These are phyloP conservation scores for Charina bottae DNA, from an alignment of 2,113 vertebrate species.

Conservation along the genomic window DNA sequence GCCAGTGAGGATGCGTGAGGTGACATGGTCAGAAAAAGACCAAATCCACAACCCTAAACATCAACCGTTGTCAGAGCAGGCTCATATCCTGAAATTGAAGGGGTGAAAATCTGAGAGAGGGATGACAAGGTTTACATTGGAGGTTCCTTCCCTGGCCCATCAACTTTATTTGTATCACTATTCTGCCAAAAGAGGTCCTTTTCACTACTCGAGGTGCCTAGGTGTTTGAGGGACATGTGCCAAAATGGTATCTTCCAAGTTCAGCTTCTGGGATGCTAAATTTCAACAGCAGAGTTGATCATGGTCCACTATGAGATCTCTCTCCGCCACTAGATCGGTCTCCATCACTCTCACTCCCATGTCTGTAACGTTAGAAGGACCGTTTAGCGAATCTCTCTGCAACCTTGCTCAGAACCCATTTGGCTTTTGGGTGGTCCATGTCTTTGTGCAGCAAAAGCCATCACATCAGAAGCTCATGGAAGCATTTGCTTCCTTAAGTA, in stretches of 20 bases:
- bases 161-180: neutral
- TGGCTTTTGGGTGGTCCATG: neutral
- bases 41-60: neutral
- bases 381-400: too few species aligned
- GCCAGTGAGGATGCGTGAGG: neutral
- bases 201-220: too few species aligned
- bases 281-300: too few species aligned
- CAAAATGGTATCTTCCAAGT: neutral
- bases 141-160: too few species aligned
- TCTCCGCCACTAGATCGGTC: too few species aligned
- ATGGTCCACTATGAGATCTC: too few species aligned
- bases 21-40: neutral
- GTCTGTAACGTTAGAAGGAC: too few species aligned
- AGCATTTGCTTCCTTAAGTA: neutral
- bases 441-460: neutral
- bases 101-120: neutral
- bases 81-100: too few species aligned
- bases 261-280: too few species aligned
- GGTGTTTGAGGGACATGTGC: neutral
- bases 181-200: neutral
- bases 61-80: too few species aligned
- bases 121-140: neutral
- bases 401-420: neutral
- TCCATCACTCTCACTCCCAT: too few species aligned
- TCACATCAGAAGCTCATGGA: neutral